A percentile compares a stretch with the other conserved stretches of the same genome.
These are phyloP conservation scores for Zoroaster sp. DNA, from an alignment of 53 echinoderm and acorn worm species.

Conservation along the genomic window DNA sequence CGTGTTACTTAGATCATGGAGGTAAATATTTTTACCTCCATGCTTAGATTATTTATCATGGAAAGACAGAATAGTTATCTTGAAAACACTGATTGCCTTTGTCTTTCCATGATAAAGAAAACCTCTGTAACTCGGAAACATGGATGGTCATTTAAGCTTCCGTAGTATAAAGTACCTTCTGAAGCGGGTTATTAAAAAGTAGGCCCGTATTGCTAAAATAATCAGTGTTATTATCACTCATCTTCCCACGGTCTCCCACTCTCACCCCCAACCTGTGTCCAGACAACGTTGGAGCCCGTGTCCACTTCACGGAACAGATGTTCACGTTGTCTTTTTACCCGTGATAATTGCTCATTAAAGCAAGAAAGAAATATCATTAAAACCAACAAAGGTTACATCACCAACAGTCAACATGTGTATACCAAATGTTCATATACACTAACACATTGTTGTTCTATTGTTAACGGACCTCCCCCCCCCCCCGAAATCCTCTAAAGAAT, in stretches of 20 bases:
- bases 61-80: no score
- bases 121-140: no score
- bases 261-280: not conserved
- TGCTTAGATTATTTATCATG: no score
- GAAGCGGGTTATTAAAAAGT: not conserved
- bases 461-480: no score
- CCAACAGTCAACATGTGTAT: not conserved
- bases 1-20: no score
- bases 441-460: no score
- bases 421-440: not conserved
- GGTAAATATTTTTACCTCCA: no score
- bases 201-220: not conserved
- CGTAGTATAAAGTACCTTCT: not conserved
- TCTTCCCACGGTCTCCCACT: not conserved
- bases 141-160: no score
- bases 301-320: not conserved
- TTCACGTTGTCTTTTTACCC: not conserved
- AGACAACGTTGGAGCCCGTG: not conserved
- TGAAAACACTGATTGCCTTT: no score
- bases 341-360: constrained; percentile 9
- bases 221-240: not conserved
- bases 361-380: not conserved
- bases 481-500: no score
- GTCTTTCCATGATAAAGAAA: no score
- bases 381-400: constrained; percentile 24